Conservation (phyloP, 2,888 invertebrate genomes). For the Halocaridina rubra region DNA sequence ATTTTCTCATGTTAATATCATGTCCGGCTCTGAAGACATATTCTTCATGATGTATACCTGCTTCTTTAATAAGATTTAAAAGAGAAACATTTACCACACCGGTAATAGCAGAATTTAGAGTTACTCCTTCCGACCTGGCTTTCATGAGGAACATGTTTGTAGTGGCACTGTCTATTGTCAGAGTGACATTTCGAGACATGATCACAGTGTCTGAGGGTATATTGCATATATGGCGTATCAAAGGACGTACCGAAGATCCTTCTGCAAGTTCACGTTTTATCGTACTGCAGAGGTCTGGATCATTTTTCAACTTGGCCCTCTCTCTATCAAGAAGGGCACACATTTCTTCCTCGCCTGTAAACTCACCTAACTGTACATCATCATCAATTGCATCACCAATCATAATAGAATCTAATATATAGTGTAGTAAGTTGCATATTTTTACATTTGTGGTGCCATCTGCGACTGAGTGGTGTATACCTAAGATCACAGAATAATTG, state of each 20-base stretch:
- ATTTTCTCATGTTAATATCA: not conserved
- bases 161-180: not conserved
- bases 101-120: not conserved
- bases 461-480: not conserved
- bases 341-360: not conserved
- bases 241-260: not conserved
- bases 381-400: not conserved
- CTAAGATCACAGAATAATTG: not conserved
- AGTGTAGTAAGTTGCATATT: not conserved
- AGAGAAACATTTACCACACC: not conserved
- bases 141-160: not conserved
- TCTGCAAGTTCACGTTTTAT: not conserved
- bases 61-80: not conserved
- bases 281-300: not conserved
- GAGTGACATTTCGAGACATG: not conserved
- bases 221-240: not conserved
- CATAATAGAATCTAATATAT: not conserved
- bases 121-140: not conserved
- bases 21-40: not conserved
- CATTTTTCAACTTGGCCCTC: not conserved
- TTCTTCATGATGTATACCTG: not conserved
- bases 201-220: not conserved
- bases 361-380: not conserved
- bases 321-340: not conserved
- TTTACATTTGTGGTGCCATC: not conserved